Evolutionary conservation across 2,113 vertebrate genomes (phyloP), one percentile per base, ranked within the genome.

Genomic region (Panthera leo): DNA sequence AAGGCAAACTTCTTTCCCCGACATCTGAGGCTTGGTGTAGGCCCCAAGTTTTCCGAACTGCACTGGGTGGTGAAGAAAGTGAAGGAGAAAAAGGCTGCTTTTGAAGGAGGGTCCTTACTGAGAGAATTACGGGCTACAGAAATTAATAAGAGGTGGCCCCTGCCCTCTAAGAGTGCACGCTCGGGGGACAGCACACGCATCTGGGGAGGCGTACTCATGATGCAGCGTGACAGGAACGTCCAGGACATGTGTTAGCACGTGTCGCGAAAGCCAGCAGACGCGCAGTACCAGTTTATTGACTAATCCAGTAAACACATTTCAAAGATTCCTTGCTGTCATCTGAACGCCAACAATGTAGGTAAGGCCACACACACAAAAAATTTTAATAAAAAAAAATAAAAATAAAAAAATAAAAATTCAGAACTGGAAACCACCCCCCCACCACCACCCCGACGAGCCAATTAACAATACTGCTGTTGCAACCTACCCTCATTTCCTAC

Each of bases 1-100:
- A 98, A 98, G 96, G 97, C 97, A 97, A 98, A 97, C 96, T 97
- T 97, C 97, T 98, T 96, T 87, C 96, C 84, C 93, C 96, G 2
- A 97, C 96, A 97, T 97, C 95, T 0, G 1, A 85, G 97, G 95
- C 95, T 92, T 58, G 76, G 70, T 94, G 3, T 45, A 19, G 48
- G 97, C 98, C 98, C 96, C 6, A 29, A 87, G 45, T 89, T 89
- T 91, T 87, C 94, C 98, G 98, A 96, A 93, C 70, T 93, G 92
- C 95, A 95, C 92, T n/a, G 79, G 96, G 97, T 11, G 1, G 82
- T n/a, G 8, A 91, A 93, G 92, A 70, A 85, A 85, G 71, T 73
- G 48, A 96, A 97, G 91, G 86, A 96, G 97, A 86, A 95, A 95
- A 97, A 58, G 0, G 0, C 53, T 58, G 29, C 61, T 63, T 63